phyloP scores from a whole-genome alignment of 1,140 invertebrate species.

The Wasmannia auropunctata region DNA sequence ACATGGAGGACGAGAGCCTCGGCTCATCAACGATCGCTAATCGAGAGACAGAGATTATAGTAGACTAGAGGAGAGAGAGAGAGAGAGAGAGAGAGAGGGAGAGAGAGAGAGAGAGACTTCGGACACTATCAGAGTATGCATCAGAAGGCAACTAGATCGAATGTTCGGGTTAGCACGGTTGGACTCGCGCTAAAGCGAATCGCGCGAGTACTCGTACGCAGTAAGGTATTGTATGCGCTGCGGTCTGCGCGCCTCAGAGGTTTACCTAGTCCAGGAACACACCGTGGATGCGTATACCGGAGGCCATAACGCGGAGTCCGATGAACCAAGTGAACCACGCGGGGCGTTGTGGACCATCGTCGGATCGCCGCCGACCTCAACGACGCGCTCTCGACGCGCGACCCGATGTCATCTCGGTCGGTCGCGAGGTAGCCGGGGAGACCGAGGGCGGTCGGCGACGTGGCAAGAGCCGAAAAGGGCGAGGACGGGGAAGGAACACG shows the following conservation, averaged over 20 bases:
- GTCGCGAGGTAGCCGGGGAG: not conserved
- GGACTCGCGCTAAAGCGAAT: slow-evolving; percentile 53
- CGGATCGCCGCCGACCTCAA: slow-evolving; percentile 47
- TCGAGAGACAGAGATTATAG: not conserved
- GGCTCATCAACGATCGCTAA: not conserved
- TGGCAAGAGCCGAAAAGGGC: slow-evolving; percentile 28
- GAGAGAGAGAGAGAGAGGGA: not conserved
- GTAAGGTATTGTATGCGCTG: slow-evolving; percentile 75
- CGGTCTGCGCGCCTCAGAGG: slow-evolving; percentile 65
- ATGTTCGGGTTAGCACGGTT: slow-evolving; percentile 17
- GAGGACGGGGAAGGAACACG: slow-evolving; percentile 13
- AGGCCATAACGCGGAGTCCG: slow-evolving; percentile 38
- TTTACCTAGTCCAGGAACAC: slow-evolving; percentile 71
- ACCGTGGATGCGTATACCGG: slow-evolving; percentile 62
- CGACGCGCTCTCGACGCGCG: slow-evolving; percentile 51
- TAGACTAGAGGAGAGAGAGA: not conserved
- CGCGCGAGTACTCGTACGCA: slow-evolving; percentile 1
- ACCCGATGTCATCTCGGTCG: slow-evolving; percentile 34
- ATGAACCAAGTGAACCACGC: slow-evolving; percentile 52
- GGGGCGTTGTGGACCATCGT: slow-evolving; percentile 40
- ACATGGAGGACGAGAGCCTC: not conserved
- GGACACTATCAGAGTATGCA: not conserved
- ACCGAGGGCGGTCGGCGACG: not conserved
- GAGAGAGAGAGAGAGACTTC: not conserved
- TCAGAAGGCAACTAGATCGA: slow-evolving; percentile 1